Conservation (phyloP, 2,113 vertebrate species). For the Rynchops niger region DNA sequence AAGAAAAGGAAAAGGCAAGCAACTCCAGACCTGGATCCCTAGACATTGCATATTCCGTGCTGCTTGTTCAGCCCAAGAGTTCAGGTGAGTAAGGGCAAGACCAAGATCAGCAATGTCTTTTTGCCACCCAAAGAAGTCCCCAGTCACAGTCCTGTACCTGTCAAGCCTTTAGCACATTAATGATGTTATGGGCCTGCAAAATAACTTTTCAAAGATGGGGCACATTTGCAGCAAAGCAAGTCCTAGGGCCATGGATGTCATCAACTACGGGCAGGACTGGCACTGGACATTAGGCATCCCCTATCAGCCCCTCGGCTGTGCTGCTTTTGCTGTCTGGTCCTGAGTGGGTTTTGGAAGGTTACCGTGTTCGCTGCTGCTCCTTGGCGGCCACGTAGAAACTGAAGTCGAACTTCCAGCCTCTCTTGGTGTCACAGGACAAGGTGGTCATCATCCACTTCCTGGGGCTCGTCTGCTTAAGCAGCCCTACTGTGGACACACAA, state of each 20-base stretch:
- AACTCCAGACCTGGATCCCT: not conserved
- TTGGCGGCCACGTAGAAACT: conserved; percentile 88
- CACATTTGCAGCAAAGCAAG: not conserved
- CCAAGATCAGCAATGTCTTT: not conserved
- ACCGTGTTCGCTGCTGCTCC: conserved; percentile 88
- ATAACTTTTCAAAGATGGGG: not conserved
- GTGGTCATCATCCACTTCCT: conserved; percentile 94
- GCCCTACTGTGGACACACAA: conserved; percentile 94
- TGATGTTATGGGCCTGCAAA: not conserved
- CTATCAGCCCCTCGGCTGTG: not conserved
- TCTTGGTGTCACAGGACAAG: conserved; percentile 83
- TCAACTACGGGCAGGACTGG: not conserved
- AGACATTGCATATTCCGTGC: not conserved
- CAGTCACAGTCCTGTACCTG: not conserved
- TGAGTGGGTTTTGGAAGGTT: not conserved
- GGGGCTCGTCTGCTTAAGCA: conserved; percentile 81
- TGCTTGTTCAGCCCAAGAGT: not conserved
- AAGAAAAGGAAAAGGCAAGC: not conserved
- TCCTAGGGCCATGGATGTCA: not conserved
- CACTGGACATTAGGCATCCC: not conserved
- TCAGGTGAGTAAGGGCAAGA: not conserved
- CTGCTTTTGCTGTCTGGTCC: not conserved
- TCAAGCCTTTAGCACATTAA: not conserved
- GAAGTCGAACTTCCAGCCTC: conserved; percentile 92
- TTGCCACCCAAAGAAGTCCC: not conserved